These are phyloP conservation scores for Marronus borbonicus DNA, from an alignment of 2,888 invertebrate species.

Conservation along the genomic window DNA sequence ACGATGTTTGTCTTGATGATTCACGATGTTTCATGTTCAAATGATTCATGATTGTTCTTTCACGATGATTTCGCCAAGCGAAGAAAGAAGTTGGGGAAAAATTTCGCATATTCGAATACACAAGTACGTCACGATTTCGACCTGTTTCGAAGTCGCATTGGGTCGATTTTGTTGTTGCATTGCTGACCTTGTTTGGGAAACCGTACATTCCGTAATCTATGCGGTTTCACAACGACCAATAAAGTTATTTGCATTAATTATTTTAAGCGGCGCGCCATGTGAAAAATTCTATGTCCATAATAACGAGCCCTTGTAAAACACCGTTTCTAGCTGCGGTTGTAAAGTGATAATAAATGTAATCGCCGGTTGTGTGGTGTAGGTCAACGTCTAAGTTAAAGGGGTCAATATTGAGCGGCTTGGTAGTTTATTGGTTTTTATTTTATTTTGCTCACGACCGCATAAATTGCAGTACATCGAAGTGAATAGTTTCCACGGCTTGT, in stretches of 20 bases:
- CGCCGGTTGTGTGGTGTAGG: background rate
- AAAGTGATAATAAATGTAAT: slow-evolving; percentile 25
- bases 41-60: too few species aligned
- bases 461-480: background rate
- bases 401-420: background rate
- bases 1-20: slow-evolving; percentile 31
- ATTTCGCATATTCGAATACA: slow-evolving; percentile 20
- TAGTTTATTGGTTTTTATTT: slow-evolving; percentile 4
- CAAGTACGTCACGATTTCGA: slow-evolving; percentile 42
- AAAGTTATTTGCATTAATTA: slow-evolving; percentile 21
- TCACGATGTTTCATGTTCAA: too few species aligned
- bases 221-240: background rate
- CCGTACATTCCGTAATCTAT: slow-evolving; percentile 7
- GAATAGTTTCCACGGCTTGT: too few species aligned
- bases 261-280: background rate
- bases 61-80: slow-evolving; percentile 28
- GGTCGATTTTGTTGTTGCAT: slow-evolving; percentile 39
- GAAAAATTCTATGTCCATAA: slow-evolving; percentile 9
- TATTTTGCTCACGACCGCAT: background rate
- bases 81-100: background rate
- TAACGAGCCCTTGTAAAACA: background rate
- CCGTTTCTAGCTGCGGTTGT: background rate
- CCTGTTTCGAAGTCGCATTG: slow-evolving; percentile 28
- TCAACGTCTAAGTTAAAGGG: background rate
- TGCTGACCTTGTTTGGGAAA: slow-evolving; percentile 34